Percentiles rank a stretch among this genome's conserved stretches.
These are phyloP conservation scores for Drosophila biarmipes DNA, from an alignment of 1,140 invertebrate genomes.

Conservation along the genomic window DNA sequence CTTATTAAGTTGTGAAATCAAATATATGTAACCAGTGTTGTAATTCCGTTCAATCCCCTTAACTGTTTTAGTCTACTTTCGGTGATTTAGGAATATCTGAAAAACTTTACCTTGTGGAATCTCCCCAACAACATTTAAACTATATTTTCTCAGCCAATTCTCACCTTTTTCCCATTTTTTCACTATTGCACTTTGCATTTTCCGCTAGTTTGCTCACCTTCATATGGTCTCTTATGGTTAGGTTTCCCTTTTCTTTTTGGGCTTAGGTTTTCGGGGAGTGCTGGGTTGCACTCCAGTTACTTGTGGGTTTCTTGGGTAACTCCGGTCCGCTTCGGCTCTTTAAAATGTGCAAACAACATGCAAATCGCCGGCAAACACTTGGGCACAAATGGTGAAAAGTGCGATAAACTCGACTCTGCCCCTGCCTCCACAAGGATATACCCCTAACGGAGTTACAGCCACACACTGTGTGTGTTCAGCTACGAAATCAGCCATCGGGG, in stretches of 20 bases:
- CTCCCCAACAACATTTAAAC: neutral
- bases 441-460: neutral
- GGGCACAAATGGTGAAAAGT: slow-evolving; percentile 36
- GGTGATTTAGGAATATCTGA: neutral
- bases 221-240: slow-evolving; percentile 18
- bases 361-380: slow-evolving; percentile 39
- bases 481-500: slow-evolving; percentile 23
- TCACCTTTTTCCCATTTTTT: neutral
- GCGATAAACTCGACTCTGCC: slow-evolving; percentile 29
- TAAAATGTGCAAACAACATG: slow-evolving; percentile 51
- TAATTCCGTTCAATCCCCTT: neutral
- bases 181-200: slow-evolving; percentile 5
- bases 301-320: slow-evolving; percentile 13
- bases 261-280: neutral
- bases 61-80: neutral
- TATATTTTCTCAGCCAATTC: neutral
- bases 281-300: slow-evolving; percentile 12
- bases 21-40: neutral
- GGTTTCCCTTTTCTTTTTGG: slow-evolving; percentile 1
- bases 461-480: slow-evolving; percentile 1
- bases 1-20: slow-evolving; percentile 2
- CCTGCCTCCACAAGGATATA: neutral
- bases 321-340: slow-evolving; percentile 21
- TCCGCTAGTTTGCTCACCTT: slow-evolving; percentile 1
- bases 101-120: no score